A percentile compares a stretch with the other conserved stretches of the same genome.
Conservation (phyloP, 2,888 invertebrate genomes). For the Machimus rusticus region DNA sequence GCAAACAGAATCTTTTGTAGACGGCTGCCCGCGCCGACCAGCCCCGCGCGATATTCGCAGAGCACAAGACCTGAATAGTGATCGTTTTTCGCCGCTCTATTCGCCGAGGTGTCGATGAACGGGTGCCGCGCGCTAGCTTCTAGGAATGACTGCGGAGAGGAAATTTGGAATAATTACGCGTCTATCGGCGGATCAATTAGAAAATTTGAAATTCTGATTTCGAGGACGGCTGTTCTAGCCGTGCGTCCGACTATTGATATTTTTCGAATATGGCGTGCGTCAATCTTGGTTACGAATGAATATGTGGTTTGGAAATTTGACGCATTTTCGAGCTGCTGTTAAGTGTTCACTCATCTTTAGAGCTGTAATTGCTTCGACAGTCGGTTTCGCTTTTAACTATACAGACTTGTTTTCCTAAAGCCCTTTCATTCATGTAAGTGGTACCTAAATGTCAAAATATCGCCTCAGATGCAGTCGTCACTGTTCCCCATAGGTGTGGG, state of each 20-base stretch:
- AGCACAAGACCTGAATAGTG: neutral
- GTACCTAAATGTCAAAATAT: too few relatives aligned
- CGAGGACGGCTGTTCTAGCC: neutral
- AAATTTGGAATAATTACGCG: neutral
- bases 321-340: neutral
- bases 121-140: neutral
- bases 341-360: neutral
- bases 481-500: too few relatives aligned
- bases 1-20: neutral
- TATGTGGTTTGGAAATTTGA: neutral
- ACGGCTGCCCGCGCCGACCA: neutral
- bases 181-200: neutral
- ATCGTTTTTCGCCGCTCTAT: neutral
- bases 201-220: conserved; percentile 11
- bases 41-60: neutral
- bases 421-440: too few relatives aligned
- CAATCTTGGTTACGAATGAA: neutral
- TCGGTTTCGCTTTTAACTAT: neutral
- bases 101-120: neutral
- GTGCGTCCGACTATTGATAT: neutral
- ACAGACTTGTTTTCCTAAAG: too few relatives aligned
- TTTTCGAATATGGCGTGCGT: neutral
- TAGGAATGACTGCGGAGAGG: neutral
- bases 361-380: neutral
- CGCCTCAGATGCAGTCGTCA: too few relatives aligned